These are phyloP conservation scores for Cranoglanis bouderius DNA, from an alignment of 2,113 vertebrate species.

Conservation along the genomic window DNA sequence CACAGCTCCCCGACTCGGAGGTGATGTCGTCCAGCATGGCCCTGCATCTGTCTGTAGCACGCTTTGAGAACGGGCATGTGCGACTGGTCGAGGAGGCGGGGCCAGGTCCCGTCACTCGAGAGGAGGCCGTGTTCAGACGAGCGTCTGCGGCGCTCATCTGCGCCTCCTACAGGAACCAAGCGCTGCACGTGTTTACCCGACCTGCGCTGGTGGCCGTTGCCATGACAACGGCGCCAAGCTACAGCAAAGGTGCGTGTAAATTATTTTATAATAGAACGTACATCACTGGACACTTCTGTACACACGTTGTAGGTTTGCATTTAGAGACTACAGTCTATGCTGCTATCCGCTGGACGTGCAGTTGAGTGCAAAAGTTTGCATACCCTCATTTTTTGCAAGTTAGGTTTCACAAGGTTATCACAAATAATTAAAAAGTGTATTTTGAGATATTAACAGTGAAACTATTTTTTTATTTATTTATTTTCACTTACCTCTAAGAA, in stretches of 20 bases:
- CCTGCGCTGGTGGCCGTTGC: slow-evolving; percentile 83
- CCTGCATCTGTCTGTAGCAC: slow-evolving; percentile 77
- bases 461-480: too few relatives aligned
- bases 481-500: not conserved
- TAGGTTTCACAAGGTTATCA: too few relatives aligned
- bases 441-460: too few relatives aligned
- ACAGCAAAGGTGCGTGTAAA: slow-evolving; percentile 75
- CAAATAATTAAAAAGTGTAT: too few relatives aligned
- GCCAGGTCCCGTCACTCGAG: slow-evolving; percentile 55
- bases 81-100: slow-evolving; percentile 70
- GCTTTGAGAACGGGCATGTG: slow-evolving; percentile 69
- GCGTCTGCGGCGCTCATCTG: slow-evolving; percentile 79
- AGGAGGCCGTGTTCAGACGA: slow-evolving; percentile 69
- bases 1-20: slow-evolving; percentile 73
- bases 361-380: too few relatives aligned
- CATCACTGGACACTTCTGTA: not conserved
- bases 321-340: not conserved
- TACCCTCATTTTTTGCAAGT: too few relatives aligned
- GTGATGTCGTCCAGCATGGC: slow-evolving; percentile 75
- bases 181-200: slow-evolving; percentile 82
- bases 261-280: not conserved
- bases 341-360: too few relatives aligned
- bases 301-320: not conserved
- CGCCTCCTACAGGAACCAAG: slow-evolving; percentile 88
- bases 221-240: slow-evolving; percentile 69